These are phyloP conservation scores for Thumatha senex DNA, from an alignment of 2,888 invertebrate species.

Conservation along the genomic window DNA sequence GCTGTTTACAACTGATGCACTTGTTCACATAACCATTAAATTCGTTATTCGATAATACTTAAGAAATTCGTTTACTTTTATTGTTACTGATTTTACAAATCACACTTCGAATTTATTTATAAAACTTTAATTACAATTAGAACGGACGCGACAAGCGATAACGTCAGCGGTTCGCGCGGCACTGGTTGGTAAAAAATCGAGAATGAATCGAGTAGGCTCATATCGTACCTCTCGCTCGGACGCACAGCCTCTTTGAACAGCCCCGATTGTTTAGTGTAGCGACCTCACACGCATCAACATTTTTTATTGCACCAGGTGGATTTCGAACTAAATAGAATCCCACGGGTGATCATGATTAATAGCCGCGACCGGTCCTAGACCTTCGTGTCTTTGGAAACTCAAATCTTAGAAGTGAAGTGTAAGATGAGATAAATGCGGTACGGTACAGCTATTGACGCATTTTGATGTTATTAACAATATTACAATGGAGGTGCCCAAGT, in stretches of 20 bases:
- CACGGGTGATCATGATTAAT: constrained; percentile 25
- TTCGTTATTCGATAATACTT: constrained; percentile 62
- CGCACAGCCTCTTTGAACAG: constrained; percentile 48
- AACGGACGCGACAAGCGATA: constrained; percentile 53
- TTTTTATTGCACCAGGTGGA: constrained; percentile 48
- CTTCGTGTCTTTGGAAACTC: constrained; percentile 2
- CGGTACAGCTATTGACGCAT: too few relatives aligned
- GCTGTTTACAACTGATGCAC: constrained; percentile 54
- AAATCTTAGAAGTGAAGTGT: not conserved
- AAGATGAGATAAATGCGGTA: not conserved
- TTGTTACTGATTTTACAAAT: constrained; percentile 51
- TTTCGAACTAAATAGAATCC: constrained; percentile 39
- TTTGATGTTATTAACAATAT: constrained; percentile 6
- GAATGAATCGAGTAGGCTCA: constrained; percentile 59
- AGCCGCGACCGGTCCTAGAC: constrained; percentile 8
- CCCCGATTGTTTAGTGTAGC: constrained; percentile 48
- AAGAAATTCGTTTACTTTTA: constrained; percentile 47
- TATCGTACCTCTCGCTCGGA: constrained; percentile 63
- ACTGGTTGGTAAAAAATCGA: constrained; percentile 70
- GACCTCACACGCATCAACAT: constrained; percentile 59
- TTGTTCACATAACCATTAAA: constrained; percentile 65
- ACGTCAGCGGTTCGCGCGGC: constrained; percentile 67
- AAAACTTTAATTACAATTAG: constrained; percentile 37
- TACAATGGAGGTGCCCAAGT: constrained; percentile 23
- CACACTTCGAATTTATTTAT: constrained; percentile 52